Base-by-base conservation (phyloP, 23 tunicate species). In the Oikopleura dioica region DNA sequence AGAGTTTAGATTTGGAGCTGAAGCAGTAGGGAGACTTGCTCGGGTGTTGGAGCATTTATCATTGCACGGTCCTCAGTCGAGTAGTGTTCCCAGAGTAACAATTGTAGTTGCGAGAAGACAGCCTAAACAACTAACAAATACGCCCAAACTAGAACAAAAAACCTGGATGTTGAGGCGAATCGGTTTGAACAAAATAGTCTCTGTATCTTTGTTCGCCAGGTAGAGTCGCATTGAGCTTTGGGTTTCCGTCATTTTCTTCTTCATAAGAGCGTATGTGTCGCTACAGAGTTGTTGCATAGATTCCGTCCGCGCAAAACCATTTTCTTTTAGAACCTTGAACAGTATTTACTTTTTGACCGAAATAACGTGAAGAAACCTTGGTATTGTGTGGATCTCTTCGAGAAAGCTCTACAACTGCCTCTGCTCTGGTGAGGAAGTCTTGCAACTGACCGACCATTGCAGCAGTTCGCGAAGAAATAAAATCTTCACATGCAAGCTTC, bases 151-250 rank as follows among this genome's bases (percentile, higher is more conserved):
- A n/a, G n/a, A n/a, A n/a, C n/a, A n/a, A n/a, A n/a, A n/a, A n/a
- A n/a, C n/a, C n/a, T n/a, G n/a, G 68, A 30, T 5, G 50, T 50
- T 81, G 37, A 86, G 83, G 76, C 85, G 85, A 28, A 89, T 80
- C n/a, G 96, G 96, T 76, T 85, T 85, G 36, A 85, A 89, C 35
- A 89, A 75, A 77, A 89, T 89, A 63, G 84, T 81, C 75, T 89
- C 96, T 30, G 96, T 89, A 78, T 89, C 96, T 50, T 79, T 85
- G 77, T 89, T 89, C 35, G 96, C 96, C 35, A 89, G 69, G 68
- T 89, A 89, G 51, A 89, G 69, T 32, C 81, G 51, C 82, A 89
- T 50, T 38, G 85, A 81, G 31, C 37, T 37, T 0, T 67, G 83
- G 1, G 80, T 78, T 55, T 84, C 75, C 69, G 82, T 84, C 36